Percentiles rank a stretch among this genome's conserved stretches.
Conservation (phyloP, 37 sponge, comb jelly and placozoan species). For the Chondrilla cf. caribensis region DNA sequence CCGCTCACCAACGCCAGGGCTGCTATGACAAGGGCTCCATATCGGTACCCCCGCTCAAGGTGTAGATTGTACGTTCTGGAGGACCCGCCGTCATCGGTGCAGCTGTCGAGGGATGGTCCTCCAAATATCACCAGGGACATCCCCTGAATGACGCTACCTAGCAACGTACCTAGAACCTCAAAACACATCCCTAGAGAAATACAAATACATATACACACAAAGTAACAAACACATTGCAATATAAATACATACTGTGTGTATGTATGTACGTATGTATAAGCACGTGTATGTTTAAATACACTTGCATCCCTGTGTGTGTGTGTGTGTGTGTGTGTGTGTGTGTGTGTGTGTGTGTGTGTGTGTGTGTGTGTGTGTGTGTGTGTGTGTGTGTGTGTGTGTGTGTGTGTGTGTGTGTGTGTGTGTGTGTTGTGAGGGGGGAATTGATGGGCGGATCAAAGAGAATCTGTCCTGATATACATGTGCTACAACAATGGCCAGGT, state of each 20-base stretch:
- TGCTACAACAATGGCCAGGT: too few relatives aligned
- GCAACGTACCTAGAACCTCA: conserved; percentile 67
- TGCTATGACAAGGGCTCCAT: conserved; percentile 46
- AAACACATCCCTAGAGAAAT: conserved; percentile 58
- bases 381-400: too few relatives aligned
- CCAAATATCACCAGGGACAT: conserved; percentile 31
- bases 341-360: too few relatives aligned
- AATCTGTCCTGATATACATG: too few relatives aligned
- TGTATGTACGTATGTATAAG: too few relatives aligned
- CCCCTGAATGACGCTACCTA: conserved; percentile 57
- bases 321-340: too few relatives aligned
- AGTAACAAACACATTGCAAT: not conserved
- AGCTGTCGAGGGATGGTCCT: not conserved
- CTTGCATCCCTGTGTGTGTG: too few relatives aligned
- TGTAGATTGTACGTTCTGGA: not conserved
- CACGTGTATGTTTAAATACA: too few relatives aligned
- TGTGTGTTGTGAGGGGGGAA: too few relatives aligned
- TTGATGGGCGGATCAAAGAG: too few relatives aligned
- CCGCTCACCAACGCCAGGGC: conserved; percentile 41
- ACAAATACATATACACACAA: not conserved
- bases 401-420: too few relatives aligned
- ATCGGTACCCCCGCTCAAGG: conserved; percentile 43
- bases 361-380: too few relatives aligned
- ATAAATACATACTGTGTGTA: not conserved
- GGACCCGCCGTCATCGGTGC: not conserved